These are phyloP conservation scores for Ephestia elutella DNA, from an alignment of 1,140 invertebrate genomes.

Conservation along the genomic window DNA sequence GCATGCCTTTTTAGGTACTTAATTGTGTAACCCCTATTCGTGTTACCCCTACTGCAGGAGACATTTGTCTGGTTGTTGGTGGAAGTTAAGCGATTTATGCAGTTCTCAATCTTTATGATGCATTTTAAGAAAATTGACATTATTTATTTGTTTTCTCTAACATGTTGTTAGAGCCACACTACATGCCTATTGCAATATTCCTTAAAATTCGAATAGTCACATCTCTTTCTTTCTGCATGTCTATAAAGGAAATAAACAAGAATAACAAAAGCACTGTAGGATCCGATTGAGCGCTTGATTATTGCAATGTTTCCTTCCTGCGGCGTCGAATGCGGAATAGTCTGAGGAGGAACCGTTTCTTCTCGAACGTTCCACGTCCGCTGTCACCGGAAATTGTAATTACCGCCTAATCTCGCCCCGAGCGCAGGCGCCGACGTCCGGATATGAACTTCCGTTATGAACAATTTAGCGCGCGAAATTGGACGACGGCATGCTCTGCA, in stretches of 20 bases:
- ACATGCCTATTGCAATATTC: too few species aligned
- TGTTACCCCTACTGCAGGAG: too few species aligned
- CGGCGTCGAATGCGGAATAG: constrained; percentile 38
- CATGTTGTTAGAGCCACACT: too few species aligned
- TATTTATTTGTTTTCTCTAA: too few species aligned
- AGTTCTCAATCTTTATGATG: too few species aligned
- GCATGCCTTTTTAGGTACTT: constrained; percentile 1
- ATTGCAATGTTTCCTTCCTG: constrained; percentile 44
- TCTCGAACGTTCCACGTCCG: constrained; percentile 62
- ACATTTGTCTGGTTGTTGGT: too few species aligned
- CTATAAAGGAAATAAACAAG: not conserved
- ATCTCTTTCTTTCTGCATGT: not conserved
- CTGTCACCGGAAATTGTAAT: constrained; percentile 75
- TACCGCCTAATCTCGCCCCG: constrained; percentile 75
- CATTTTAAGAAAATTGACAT: too few species aligned
- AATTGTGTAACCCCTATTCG: too few species aligned
- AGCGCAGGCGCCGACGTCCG: constrained; percentile 68
- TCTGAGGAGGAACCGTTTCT: constrained; percentile 48
- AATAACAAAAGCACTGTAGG: not conserved
- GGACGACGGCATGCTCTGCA: constrained; percentile 68
- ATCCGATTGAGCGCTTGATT: constrained; percentile 11
- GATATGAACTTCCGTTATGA: constrained; percentile 79
- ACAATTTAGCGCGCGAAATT: constrained; percentile 78
- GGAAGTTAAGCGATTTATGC: too few species aligned
- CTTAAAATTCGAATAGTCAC: too few species aligned